These are phyloP conservation scores for Chrysolina haemoptera DNA, from an alignment of 2,888 invertebrate genomes.

Conservation along the genomic window DNA sequence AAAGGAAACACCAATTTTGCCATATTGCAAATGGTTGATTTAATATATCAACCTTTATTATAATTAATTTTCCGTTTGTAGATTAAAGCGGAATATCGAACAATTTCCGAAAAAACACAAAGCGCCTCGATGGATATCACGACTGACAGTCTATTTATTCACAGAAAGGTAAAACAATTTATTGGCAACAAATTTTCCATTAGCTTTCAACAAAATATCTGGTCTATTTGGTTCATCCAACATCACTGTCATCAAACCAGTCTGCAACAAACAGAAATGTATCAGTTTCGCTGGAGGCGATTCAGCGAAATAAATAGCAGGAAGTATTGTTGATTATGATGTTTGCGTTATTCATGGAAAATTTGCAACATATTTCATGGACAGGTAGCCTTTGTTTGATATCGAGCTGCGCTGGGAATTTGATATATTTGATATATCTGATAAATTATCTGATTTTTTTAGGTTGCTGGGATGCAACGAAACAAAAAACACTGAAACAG, in stretches of 20 bases:
- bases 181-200: not conserved
- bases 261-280: not conserved
- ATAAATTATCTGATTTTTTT: not conserved
- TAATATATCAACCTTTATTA: too few species aligned
- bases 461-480: too few species aligned
- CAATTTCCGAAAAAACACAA: not conserved
- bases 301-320: not conserved
- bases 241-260: not conserved
- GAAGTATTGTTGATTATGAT: constrained; percentile 4
- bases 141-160: not conserved
- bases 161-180: constrained; percentile 4
- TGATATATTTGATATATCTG: not conserved
- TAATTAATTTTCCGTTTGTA: not conserved
- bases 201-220: not conserved
- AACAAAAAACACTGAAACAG: too few species aligned
- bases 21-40: not conserved
- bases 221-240: not conserved
- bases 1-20: too few species aligned
- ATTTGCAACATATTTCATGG: not conserved
- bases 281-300: not conserved
- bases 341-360: not conserved
- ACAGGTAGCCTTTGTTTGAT: not conserved
- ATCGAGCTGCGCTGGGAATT: not conserved
- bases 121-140: not conserved
- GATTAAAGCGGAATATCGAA: not conserved